Conservation (phyloP, 2,113 vertebrate species). For the Plectropomus leopardus region DNA sequence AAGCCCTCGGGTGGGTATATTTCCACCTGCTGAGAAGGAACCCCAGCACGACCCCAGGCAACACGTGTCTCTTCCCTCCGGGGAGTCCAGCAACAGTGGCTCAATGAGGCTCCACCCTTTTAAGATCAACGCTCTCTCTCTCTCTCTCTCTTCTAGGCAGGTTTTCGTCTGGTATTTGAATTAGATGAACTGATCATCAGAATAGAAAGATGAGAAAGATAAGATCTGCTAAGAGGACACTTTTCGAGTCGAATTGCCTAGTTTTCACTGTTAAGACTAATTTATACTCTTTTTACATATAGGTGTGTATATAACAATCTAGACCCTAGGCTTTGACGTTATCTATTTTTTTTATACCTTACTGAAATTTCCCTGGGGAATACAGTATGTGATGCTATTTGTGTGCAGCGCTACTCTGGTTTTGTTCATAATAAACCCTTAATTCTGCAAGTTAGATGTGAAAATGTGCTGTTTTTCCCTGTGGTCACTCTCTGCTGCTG, state of each 20-base stretch:
- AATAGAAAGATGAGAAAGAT: constrained; percentile 8
- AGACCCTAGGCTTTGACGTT: no score
- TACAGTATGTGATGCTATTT: no score
- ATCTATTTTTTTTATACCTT: no score
- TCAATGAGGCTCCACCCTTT: constrained; percentile 21
- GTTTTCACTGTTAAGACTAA: neutral
- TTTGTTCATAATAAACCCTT: no score
- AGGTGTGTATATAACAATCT: no score
- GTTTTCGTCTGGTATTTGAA: constrained; percentile 18
- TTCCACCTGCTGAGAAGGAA: constrained; percentile 44
- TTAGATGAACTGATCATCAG: constrained; percentile 21
- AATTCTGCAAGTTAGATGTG: no score
- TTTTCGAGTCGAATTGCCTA: neutral
- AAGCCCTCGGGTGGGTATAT: constrained; percentile 35
- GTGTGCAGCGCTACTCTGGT: no score
- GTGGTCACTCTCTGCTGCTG: no score
- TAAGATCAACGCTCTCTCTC: constrained; percentile 42
- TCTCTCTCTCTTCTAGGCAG: neutral
- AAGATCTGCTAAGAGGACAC: neutral
- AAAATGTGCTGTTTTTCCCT: no score
- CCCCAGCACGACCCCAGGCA: neutral
- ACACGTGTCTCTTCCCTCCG: constrained; percentile 17
- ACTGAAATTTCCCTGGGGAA: no score
- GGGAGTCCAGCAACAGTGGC: constrained; percentile 24
- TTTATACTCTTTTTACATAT: no score